These are phyloP conservation scores for Eilema sororculum DNA, from an alignment of 2,888 invertebrate species.

Conservation along the genomic window DNA sequence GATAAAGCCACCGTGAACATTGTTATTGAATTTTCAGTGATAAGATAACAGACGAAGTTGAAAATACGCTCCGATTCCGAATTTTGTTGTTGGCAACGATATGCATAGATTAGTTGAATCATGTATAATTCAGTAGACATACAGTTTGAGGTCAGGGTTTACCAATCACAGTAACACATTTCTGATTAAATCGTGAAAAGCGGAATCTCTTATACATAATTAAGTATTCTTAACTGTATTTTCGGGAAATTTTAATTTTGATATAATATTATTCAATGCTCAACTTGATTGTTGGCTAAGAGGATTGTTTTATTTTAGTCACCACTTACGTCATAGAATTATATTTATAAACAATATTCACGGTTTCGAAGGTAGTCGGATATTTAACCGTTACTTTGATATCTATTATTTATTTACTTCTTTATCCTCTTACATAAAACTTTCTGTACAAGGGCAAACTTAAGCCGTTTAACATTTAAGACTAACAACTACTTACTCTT, in stretches of 20 bases:
- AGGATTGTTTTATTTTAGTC: slow-evolving; percentile 11
- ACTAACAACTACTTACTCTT: too few species aligned
- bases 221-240: neutral
- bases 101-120: slow-evolving; percentile 36
- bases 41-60: slow-evolving; percentile 3
- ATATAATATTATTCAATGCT: neutral
- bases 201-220: neutral
- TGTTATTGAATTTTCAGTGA: slow-evolving; percentile 10
- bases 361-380: neutral
- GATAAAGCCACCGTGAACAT: neutral
- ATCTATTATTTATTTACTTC: slow-evolving; percentile 10
- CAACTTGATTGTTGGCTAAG: neutral
- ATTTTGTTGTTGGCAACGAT: slow-evolving; percentile 23
- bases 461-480: neutral
- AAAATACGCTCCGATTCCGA: neutral
- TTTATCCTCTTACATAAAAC: neutral
- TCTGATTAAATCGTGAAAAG: slow-evolving; percentile 15
- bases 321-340: neutral
- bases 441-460: neutral
- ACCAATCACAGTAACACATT: slow-evolving; percentile 27
- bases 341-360: slow-evolving; percentile 19
- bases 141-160: slow-evolving; percentile 31
- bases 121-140: slow-evolving; percentile 39
- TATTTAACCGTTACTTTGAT: slow-evolving; percentile 21
- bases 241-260: neutral